Conservation (phyloP, 2,113 vertebrate species). For the Laterallus jamaicensis region DNA sequence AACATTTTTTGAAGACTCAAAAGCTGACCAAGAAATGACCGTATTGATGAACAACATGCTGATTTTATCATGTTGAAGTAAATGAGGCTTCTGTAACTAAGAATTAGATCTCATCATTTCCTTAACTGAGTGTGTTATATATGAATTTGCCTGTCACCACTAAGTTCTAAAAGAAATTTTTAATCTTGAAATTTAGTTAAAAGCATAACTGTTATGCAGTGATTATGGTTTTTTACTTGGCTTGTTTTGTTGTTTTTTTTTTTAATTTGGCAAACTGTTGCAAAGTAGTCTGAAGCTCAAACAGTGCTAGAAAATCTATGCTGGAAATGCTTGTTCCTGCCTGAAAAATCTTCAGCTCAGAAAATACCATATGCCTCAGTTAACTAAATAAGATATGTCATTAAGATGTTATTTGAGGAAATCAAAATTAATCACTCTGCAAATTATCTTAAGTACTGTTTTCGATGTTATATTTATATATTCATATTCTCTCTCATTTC, state of each 20-base stretch:
- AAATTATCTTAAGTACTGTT: background rate
- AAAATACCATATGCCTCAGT: background rate
- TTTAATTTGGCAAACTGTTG: background rate
- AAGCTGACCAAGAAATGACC: background rate
- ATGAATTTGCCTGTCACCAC: background rate
- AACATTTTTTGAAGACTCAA: background rate
- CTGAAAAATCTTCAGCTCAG: background rate
- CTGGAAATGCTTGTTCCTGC: background rate
- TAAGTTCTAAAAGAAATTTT: background rate
- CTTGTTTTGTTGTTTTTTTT: background rate
- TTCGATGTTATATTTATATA: background rate
- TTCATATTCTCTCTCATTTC: background rate
- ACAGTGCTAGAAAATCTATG: background rate
- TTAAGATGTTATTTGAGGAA: background rate
- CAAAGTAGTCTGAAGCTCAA: background rate
- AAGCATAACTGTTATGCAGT: background rate
- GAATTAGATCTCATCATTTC: background rate
- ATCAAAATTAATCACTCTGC: background rate
- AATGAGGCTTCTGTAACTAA: background rate
- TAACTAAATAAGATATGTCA: background rate
- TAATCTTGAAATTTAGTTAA: background rate
- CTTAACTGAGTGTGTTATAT: background rate
- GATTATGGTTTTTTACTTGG: background rate
- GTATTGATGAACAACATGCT: background rate
- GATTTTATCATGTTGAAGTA: background rate